Evolutionary conservation across 2,797 vertebrate species (phyloP), one percentile per base, ranked within the genome.

Genomic region (Sternotherus odoratus): DNA sequence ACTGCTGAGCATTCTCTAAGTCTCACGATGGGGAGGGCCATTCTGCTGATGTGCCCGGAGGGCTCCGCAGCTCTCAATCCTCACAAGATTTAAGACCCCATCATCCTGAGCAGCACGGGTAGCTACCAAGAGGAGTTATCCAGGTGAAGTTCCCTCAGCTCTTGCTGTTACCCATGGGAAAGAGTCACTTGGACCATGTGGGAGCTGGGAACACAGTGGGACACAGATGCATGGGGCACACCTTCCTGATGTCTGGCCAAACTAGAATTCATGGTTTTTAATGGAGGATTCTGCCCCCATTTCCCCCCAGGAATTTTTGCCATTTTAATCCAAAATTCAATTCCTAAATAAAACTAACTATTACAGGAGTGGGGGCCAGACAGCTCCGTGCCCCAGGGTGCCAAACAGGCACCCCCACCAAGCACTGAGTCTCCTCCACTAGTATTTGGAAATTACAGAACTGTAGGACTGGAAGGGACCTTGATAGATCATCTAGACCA

Each of bases 91-190:
- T n/a, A 19, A 69, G n/a, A 69, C 72, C 15, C 26, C 26, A 75
- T 12, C 11, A 12, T 43, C 48, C 72, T 48, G 72, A 75, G 43
- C n/a, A 75, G 39, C 43, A 48, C 43, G 60, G 57, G 72, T 39
- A 39, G 3, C 80, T 77, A 48, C 12, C 81, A 1, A 92, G 57
- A 46, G 56, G 66, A 75, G 82, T 85, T 33, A 49, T 0, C 0
- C 85, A 72, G 74, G 63, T 28, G 82, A 90, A 94, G 79, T 74
- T 79, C 56, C 77, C 86, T 72, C 56, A 26, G 83, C 81, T 85
- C 49, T 81, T 54, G 5, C 0, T 21, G 79, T 36, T 63, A 33
- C 19, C 5, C n/a, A 36, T 69, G n/a, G 10, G n/a, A 69, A 36
- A 39, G 33, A 17, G n/a, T 69, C n/a, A 57, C 28, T 11, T 85